Evolutionary conservation across 2,113 vertebrate genomes (phyloP).

Genomic region (Rhea americana): DNA sequence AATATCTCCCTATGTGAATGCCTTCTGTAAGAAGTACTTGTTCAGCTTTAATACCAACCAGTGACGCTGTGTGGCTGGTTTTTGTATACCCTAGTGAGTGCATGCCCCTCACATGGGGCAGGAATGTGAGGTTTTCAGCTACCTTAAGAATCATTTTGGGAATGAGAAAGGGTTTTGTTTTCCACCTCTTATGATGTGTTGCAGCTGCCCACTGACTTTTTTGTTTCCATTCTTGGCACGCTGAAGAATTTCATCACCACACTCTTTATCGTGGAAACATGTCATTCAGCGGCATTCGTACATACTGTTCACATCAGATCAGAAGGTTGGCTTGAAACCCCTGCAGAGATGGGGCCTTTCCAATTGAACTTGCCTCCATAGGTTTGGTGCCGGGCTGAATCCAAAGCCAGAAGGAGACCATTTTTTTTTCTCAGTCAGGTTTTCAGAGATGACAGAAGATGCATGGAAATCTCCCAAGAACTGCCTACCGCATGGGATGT

Average conservation of each 20-base stretch:
- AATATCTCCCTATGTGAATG: background rate
- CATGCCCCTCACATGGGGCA: background rate
- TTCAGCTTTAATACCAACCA: background rate
- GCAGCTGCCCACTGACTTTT: constrained; percentile 65
- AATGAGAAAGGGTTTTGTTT: constrained; percentile 39
- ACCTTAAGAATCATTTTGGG: background rate
- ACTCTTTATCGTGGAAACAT: constrained; percentile 68
- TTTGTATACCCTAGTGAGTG: rapidly evolving
- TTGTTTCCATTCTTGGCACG: constrained; percentile 64
- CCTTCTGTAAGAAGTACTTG: background rate
- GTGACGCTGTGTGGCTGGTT: background rate
- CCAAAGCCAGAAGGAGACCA: constrained; percentile 60
- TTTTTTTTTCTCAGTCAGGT: constrained; percentile 63
- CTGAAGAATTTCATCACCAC: constrained; percentile 60
- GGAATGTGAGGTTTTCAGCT: background rate
- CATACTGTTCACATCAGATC: constrained; percentile 65
- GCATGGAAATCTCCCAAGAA: constrained; percentile 66
- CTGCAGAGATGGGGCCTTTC: constrained; percentile 61
- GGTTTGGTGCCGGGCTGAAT: constrained; percentile 41
- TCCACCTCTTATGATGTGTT: constrained; percentile 57
- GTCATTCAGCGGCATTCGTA: constrained; percentile 54
- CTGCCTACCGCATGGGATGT: constrained; percentile 61
- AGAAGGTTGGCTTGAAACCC: constrained; percentile 54
- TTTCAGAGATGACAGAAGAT: constrained; percentile 67
- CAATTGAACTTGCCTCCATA: constrained; percentile 58